Evolutionary conservation across 2,113 vertebrate genomes (phyloP).

Genomic region (Pedetes capensis): DNA sequence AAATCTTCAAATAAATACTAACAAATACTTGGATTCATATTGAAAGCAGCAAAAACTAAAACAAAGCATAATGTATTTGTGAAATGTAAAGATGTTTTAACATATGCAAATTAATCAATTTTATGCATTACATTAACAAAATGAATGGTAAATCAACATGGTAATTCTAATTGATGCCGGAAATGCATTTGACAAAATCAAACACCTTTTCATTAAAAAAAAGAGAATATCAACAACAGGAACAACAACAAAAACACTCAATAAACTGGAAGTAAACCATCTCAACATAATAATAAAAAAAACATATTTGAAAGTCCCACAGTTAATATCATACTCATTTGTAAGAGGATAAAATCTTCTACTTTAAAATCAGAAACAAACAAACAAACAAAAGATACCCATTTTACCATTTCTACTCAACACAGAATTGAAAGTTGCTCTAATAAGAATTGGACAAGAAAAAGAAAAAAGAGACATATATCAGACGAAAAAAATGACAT

Average conservation of each 20-base stretch:
- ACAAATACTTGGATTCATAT: neutral
- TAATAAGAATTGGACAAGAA: neutral
- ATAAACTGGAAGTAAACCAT: neutral
- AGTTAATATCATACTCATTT: neutral
- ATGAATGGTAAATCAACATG: neutral
- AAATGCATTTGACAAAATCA: neutral
- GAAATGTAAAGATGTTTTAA: neutral
- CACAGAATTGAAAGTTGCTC: neutral
- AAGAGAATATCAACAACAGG: no score
- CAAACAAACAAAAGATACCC: neutral
- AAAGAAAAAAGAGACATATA: neutral
- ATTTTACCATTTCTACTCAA: neutral
- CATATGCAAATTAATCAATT: no score
- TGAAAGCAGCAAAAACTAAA: neutral
- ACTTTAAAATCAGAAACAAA: neutral
- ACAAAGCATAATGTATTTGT: neutral
- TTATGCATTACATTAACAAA: neutral
- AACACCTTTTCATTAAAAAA: neutral
- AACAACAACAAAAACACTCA: neutral
- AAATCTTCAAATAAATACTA: neutral
- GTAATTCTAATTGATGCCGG: neutral
- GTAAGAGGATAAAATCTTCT: neutral
- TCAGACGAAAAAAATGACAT: neutral
- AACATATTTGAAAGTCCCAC: neutral
- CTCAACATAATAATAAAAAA: neutral